Evolutionary conservation across 2,888 invertebrate species (phyloP), one percentile per base, ranked within the genome.

Genomic region (Blera fallax): DNA sequence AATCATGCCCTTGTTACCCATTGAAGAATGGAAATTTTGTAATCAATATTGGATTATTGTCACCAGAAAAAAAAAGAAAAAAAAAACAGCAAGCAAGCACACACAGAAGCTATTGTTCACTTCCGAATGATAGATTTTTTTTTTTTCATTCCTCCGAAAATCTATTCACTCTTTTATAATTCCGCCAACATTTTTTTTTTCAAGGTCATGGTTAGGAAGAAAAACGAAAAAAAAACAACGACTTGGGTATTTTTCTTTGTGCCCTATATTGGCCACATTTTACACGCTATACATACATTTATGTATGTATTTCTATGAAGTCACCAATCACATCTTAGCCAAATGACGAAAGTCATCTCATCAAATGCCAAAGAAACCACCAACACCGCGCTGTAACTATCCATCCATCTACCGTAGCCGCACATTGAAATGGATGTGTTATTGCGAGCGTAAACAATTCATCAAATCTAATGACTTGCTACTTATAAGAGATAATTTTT

Each of bases 381-480:
- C 24, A 27, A 64, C 70, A 74, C 37, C 21, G 27, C 29, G 29
- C 6, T n/a, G 3, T 40, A n/a, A 2, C 14, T 40, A 8, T 40
- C 40, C 40, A 40, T n/a, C n/a, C 37, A 40, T 14, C 27, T 32
- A 69, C 29, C n/a, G 7, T 11, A 11, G 8, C 16, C 62, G 52
- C 29, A 56, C 52, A 40, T 40, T 52, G 67, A 79, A 62, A 70
- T 85, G 52, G 52, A 37, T 85, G 65, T 80, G 65, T 72, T 85
- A 85, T 80, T 80, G 73, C 84, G 76, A 72, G 81, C 67, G 72
- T 85, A 85, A 77, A 72, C 85, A 81, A 85, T 85, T 81, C 67
- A 85, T 85, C 85, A 85, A 85, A 85, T 77, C 60, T 81, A 81
- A 85, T 85, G 80, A 85, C 81, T 85, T 81, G 85, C 85, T 85